phyloP scores from a whole-genome alignment of 2,888 invertebrate genomes.

The Parnassius glacialis region DNA sequence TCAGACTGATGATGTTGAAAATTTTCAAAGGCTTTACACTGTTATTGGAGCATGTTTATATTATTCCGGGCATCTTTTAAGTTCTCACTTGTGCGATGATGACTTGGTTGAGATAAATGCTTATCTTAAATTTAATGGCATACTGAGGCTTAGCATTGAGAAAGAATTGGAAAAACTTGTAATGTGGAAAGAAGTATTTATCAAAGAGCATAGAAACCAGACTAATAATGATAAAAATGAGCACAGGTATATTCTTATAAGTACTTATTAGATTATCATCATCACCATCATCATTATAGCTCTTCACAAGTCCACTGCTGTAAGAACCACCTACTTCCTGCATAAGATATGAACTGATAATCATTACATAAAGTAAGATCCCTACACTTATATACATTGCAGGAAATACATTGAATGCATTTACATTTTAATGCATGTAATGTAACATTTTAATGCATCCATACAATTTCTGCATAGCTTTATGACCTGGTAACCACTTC shows the following conservation, averaged over 20 bases:
- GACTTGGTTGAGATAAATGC: constrained; percentile 88
- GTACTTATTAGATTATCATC: too few relatives aligned
- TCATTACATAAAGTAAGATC: too few relatives aligned
- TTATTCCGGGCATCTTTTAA: constrained; percentile 86
- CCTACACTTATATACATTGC: neutral
- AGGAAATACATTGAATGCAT: neutral
- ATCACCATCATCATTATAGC: too few relatives aligned
- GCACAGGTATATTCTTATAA: constrained; percentile 47
- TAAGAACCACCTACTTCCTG: too few relatives aligned
- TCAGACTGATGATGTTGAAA: constrained; percentile 88
- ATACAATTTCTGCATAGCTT: too few relatives aligned
- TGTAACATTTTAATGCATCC: too few relatives aligned
- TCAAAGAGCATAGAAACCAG: constrained; percentile 66
- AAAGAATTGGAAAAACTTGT: constrained; percentile 86
- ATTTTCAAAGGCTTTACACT: constrained; percentile 86
- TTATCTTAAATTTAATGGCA: constrained; percentile 87
- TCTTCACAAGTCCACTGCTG: too few relatives aligned
- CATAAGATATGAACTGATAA: too few relatives aligned
- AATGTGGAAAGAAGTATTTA: constrained; percentile 88
- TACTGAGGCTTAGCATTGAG: constrained; percentile 84
- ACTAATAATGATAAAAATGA: constrained; percentile 55
- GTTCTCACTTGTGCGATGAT: constrained; percentile 87
- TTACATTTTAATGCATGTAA: neutral
- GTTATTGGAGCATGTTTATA: constrained; percentile 84
- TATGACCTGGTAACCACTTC: too few relatives aligned